A percentile compares a stretch with the other conserved stretches of the same genome.
Conservation (phyloP, 2,888 invertebrate genomes). For the Acheta domesticus region DNA sequence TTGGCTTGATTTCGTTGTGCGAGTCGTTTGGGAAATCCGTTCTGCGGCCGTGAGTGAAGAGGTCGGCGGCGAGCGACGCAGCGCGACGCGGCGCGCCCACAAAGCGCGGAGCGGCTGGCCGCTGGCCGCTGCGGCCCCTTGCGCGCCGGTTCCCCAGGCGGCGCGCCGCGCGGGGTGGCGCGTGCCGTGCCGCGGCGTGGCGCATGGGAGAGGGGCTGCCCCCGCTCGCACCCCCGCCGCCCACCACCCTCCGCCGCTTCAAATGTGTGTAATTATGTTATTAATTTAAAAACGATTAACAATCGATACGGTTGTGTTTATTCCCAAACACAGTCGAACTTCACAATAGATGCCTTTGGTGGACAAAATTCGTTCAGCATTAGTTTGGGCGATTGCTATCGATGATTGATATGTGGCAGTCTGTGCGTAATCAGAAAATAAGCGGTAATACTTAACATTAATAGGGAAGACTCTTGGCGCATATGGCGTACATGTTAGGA, state of each 20-base stretch:
- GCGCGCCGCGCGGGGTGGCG: neutral
- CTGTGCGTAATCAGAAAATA: no score
- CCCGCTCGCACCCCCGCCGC: neutral
- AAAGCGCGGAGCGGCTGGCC: no score
- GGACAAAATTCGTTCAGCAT: neutral
- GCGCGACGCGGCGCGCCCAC: no score
- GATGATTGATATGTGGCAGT: neutral
- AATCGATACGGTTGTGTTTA: neutral
- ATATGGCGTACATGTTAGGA: no score
- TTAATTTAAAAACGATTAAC: constrained; percentile 18
- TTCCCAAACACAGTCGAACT: neutral
- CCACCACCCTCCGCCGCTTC: neutral
- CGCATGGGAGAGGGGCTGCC: neutral
- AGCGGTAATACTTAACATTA: no score
- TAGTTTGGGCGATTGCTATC: neutral
- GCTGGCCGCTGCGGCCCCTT: no score
- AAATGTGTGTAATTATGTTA: neutral
- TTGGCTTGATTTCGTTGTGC: no score
- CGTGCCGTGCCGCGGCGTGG: neutral
- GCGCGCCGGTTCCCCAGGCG: no score
- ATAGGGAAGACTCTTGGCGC: no score
- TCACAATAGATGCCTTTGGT: neutral
- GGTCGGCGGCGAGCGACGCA: no score
- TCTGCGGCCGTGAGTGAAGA: no score
- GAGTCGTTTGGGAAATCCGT: no score